Percentiles rank a stretch among this genome's conserved stretches.
Evolutionary conservation across 2,113 vertebrate species (phyloP).

Genomic region (Paratilapia polleni): DNA sequence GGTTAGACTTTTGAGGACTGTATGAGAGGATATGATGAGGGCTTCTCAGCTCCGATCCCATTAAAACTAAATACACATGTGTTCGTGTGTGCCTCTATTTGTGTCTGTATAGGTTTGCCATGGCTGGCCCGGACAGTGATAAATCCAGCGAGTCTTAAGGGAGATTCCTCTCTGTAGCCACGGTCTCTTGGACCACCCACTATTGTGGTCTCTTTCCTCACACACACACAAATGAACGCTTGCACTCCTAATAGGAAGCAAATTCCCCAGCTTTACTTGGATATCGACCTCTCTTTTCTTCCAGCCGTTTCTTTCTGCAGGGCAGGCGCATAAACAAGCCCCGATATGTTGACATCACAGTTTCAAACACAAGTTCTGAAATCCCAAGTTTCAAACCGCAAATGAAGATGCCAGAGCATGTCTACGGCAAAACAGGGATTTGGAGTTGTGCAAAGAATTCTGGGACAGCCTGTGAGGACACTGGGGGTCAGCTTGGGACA

Average conservation of each 20-base stretch:
- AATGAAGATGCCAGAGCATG: slow-evolving; percentile 25
- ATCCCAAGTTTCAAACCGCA: slow-evolving; percentile 25
- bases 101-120: slow-evolving; percentile 52
- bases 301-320: slow-evolving; percentile 45
- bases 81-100: slow-evolving; percentile 52
- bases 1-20: slow-evolving; percentile 42
- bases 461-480: slow-evolving; percentile 42
- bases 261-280: slow-evolving; percentile 65
- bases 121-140: slow-evolving; percentile 62
- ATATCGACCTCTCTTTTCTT: slow-evolving; percentile 44
- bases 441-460: slow-evolving; percentile 11
- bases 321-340: slow-evolving; percentile 62
- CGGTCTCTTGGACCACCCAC: slow-evolving; percentile 73
- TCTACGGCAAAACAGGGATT: slow-evolving; percentile 23
- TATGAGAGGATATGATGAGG: slow-evolving; percentile 50
- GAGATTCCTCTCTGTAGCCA: slow-evolving; percentile 71
- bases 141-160: slow-evolving; percentile 71
- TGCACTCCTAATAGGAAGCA: slow-evolving; percentile 69
- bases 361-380: slow-evolving; percentile 52
- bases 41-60: slow-evolving; percentile 37
- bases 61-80: slow-evolving; percentile 64
- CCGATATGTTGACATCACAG: slow-evolving; percentile 55
- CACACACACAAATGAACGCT: slow-evolving; percentile 28
- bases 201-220: slow-evolving; percentile 61
- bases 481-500: slow-evolving; percentile 68